Percentiles rank a stretch among this genome's conserved stretches.
phyloP scores from a whole-genome alignment of 2,888 invertebrate species.

The Eristalis pertinax region DNA sequence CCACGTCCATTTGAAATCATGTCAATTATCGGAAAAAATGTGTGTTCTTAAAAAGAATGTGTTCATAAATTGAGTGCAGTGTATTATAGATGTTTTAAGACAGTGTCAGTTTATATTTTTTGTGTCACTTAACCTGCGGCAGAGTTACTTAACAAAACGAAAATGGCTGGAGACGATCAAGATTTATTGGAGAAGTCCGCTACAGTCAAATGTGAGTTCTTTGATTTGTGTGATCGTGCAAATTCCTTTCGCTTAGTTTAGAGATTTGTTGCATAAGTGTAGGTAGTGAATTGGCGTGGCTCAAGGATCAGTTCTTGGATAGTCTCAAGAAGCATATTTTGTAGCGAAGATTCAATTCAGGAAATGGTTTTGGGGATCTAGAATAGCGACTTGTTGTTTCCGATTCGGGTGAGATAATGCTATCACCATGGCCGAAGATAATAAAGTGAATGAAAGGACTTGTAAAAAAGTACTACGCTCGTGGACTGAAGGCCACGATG shows the following conservation, averaged over 20 bases:
- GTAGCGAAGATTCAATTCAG: background rate
- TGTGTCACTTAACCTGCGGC: background rate
- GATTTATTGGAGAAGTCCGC: slow-evolving; percentile 50
- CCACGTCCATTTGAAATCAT: background rate
- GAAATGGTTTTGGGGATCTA: background rate
- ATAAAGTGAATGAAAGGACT: background rate
- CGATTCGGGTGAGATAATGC: background rate
- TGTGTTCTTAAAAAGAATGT: background rate
- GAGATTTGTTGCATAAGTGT: no score
- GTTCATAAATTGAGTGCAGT: background rate
- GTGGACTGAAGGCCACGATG: background rate
- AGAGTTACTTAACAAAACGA: background rate
- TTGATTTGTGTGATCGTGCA: background rate
- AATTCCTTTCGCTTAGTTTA: background rate
- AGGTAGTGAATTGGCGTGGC: no score
- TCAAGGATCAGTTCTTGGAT: no score
- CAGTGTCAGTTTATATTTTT: background rate
- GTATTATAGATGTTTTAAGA: background rate
- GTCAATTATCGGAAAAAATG: background rate
- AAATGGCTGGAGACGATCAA: slow-evolving; percentile 47
- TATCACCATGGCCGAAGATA: background rate
- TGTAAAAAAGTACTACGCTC: background rate
- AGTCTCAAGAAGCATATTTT: background rate
- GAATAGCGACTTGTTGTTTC: background rate
- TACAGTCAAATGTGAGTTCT: slow-evolving; percentile 55